Conservation (phyloP, 2,888 invertebrate genomes). For the Eulithis prunata region DNA sequence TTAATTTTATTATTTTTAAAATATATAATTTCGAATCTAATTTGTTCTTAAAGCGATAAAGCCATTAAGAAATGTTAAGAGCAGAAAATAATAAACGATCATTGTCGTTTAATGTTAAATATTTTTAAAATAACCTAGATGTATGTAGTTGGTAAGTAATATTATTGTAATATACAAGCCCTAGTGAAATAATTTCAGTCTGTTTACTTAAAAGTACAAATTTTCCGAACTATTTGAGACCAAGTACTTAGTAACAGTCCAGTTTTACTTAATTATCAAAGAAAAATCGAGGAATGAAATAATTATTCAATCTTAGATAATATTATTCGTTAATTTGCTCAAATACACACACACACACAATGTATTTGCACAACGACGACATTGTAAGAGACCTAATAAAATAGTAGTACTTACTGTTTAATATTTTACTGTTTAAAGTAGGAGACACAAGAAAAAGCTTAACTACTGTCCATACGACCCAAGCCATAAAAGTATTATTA, state of each 20-base stretch:
- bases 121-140: slow-evolving; percentile 20
- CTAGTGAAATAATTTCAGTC: slow-evolving; percentile 23
- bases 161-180: slow-evolving; percentile 10
- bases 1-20: slow-evolving; percentile 16
- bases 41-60: slow-evolving; percentile 11
- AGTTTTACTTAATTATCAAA: slow-evolving; percentile 10
- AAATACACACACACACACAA: slow-evolving; percentile 8
- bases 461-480: not conserved
- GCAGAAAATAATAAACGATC: slow-evolving; percentile 15
- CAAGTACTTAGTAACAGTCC: slow-evolving; percentile 33
- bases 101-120: slow-evolving; percentile 22
- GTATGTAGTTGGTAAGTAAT: not conserved
- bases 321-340: slow-evolving; percentile 31
- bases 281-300: slow-evolving; percentile 11
- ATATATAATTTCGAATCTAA: slow-evolving; percentile 1
- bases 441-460: slow-evolving; percentile 16
- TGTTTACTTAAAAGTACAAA: slow-evolving; percentile 34
- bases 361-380: slow-evolving; percentile 22
- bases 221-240: slow-evolving; percentile 31
- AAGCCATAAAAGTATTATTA: not conserved
- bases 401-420: not conserved
- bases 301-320: slow-evolving; percentile 7
- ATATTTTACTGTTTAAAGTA: slow-evolving; percentile 2
- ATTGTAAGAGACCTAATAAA: slow-evolving; percentile 15
- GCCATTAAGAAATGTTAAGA: slow-evolving; percentile 8